Evolutionary conservation across 2,888 invertebrate genomes (phyloP), one percentile per base, ranked within the genome.

Genomic region (Sphaerophoria rueppellii): DNA sequence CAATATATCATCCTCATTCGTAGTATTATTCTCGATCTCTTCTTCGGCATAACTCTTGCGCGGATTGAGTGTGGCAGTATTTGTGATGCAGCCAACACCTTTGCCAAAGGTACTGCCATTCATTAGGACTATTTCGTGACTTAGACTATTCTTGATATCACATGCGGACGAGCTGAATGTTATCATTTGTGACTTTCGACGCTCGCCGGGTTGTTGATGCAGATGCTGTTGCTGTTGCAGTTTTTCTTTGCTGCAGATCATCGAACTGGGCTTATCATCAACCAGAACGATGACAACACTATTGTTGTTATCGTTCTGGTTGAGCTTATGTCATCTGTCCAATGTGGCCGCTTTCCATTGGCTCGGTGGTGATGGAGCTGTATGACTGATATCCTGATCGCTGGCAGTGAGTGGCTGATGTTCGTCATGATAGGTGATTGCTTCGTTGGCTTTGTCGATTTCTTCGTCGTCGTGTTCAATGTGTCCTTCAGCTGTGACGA

Each of bases 261-360:
- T 91, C 87, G 90, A 90, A 82, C 91, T 91, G 74, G 91, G 91
- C 79, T 91, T 91, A 85, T 91, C 91, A 88, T 91, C 91, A 90
- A 91, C 91, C 91, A 91, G 89, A 86, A 91, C 91, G 88, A 91
- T 91, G 90, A 91, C 91, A 83, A 91, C 91, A 37, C 90, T 91
- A 78, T 91, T 91, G 89, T 91, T 91, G 88, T 91, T 91, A 89
- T 91, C 91, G 88, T 86, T 89, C 90, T 91, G 90, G 88, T 89
- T 91, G 89, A 89, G 89, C 88, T 90, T 90, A 90, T 91, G 91
- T 91, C 91, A 91, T 90, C 91, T 91, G 50, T 91, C 90, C 79
- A 88, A 78, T 0, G 88, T 88, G 2, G 75, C 78, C 4, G 81
- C 81, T 35, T 57, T 89, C 88, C 37, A 85, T 63, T 86, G 81